Percentiles rank a stretch among this genome's conserved stretches.
Conservation (phyloP, 2,113 vertebrate species). For the Oryzias melastigma region DNA sequence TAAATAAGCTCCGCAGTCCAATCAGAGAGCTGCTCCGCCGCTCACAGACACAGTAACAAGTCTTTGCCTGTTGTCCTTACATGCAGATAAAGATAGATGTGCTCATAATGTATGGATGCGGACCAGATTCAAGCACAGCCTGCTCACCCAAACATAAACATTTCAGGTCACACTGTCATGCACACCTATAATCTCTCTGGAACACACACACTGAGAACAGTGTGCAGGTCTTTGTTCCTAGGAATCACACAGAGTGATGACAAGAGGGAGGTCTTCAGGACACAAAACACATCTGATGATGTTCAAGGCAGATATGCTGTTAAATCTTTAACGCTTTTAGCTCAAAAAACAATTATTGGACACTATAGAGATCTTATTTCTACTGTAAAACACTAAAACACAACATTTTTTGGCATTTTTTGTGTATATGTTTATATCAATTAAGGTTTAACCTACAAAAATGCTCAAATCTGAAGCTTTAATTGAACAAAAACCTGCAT, state of each 20-base stretch:
- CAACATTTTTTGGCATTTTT: too few relatives aligned
- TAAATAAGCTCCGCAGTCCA: slow-evolving; percentile 49
- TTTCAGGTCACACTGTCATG: neutral
- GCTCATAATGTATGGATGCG: slow-evolving; percentile 1
- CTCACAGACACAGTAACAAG: slow-evolving; percentile 30
- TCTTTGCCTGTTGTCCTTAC: slow-evolving; percentile 28
- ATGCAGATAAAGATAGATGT: slow-evolving; percentile 5
- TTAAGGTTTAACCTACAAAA: neutral
- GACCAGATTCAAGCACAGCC: neutral
- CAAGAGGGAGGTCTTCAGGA: neutral
- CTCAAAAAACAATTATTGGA: neutral
- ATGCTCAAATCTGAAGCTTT: neutral
- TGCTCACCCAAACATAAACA: slow-evolving; percentile 6
- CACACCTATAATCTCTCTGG: neutral
- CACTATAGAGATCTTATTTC: neutral
- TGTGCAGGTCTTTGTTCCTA: slow-evolving; percentile 20
- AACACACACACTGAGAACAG: slow-evolving; percentile 3
- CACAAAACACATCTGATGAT: too few relatives aligned
- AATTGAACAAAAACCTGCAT: neutral
- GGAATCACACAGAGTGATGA: slow-evolving; percentile 40
- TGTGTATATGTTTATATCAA: too few relatives aligned
- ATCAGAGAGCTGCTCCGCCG: slow-evolving; percentile 32
- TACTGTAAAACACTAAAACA: neutral
- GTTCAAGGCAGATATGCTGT: too few relatives aligned
- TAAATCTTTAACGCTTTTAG: too few relatives aligned